phyloP scores from a whole-genome alignment of 2,113 vertebrate species.

The Suncus etruscus region DNA sequence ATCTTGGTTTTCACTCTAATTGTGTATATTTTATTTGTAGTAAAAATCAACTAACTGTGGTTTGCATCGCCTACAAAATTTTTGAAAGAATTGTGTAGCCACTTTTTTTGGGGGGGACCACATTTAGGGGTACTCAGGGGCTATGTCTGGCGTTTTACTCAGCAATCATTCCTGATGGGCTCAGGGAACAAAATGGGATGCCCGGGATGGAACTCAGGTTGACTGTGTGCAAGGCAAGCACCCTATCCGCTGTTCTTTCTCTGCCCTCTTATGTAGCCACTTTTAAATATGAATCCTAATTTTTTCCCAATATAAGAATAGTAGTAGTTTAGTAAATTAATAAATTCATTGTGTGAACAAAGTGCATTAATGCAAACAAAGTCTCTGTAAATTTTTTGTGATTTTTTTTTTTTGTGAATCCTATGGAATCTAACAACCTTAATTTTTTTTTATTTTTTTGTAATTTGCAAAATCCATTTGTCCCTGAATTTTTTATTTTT shows the following conservation, averaged over 20 bases:
- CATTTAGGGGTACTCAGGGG: no score
- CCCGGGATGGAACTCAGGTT: no score
- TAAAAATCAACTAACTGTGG: conserved; percentile 1
- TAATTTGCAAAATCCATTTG: conserved; percentile 24
- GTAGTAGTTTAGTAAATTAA: background rate
- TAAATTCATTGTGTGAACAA: background rate
- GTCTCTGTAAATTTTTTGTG: background rate
- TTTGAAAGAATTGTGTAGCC: background rate
- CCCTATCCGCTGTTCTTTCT: no score
- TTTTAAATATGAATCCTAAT: conserved; percentile 17
- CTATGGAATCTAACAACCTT: background rate
- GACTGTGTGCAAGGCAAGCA: no score
- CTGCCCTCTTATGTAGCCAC: background rate
- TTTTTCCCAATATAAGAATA: background rate
- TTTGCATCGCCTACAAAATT: background rate
- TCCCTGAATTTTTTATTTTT: background rate
- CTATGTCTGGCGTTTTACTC: no score
- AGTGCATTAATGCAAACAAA: background rate
- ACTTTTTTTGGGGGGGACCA: background rate
- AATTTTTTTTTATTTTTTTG: no score
- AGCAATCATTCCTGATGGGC: no score
- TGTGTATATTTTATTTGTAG: background rate
- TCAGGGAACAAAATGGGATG: no score
- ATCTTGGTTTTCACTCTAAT: background rate
- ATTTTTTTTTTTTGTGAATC: conserved; percentile 10